Percentiles rank a stretch among this genome's conserved stretches.
Evolutionary conservation across 1,140 invertebrate genomes (phyloP).

Genomic region (Rhyacophila brunnea): DNA sequence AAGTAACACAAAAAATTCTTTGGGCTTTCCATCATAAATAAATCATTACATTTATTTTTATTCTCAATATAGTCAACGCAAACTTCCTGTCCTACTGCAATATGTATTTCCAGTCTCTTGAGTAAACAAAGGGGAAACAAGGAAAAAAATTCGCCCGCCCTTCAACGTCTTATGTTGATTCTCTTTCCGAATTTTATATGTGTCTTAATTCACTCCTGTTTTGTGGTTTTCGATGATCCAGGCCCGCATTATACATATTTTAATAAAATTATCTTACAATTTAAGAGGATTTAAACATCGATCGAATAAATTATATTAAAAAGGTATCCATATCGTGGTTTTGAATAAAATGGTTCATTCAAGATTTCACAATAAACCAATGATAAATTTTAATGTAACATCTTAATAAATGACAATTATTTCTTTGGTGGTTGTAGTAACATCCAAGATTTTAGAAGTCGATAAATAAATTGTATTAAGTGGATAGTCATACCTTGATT

Average conservation of each 20-base stretch:
- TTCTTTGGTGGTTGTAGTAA: no score
- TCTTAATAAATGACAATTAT: no score
- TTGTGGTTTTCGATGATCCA: slow-evolving; percentile 14
- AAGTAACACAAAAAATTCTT: background rate
- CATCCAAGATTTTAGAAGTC: no score
- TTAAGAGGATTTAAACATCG: no score
- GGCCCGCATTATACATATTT: background rate
- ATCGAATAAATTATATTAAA: no score
- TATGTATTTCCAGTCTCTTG: background rate
- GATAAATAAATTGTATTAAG: no score
- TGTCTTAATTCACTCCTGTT: slow-evolving; percentile 22
- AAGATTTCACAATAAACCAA: no score
- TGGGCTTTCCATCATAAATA: background rate
- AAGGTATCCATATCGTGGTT: no score
- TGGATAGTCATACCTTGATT: no score
- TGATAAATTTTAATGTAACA: no score
- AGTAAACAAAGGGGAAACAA: slow-evolving; percentile 15
- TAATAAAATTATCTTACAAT: no score
- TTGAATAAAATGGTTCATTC: no score
- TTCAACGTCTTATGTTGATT: slow-evolving; percentile 21
- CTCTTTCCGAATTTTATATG: slow-evolving; percentile 8
- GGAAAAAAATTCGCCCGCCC: slow-evolving; percentile 18
- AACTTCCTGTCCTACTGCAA: background rate
- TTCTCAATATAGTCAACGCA: background rate
- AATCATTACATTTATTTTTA: background rate